Evolutionary conservation across 2,113 vertebrate genomes (phyloP).

Genomic region (Clarias batrachus): DNA sequence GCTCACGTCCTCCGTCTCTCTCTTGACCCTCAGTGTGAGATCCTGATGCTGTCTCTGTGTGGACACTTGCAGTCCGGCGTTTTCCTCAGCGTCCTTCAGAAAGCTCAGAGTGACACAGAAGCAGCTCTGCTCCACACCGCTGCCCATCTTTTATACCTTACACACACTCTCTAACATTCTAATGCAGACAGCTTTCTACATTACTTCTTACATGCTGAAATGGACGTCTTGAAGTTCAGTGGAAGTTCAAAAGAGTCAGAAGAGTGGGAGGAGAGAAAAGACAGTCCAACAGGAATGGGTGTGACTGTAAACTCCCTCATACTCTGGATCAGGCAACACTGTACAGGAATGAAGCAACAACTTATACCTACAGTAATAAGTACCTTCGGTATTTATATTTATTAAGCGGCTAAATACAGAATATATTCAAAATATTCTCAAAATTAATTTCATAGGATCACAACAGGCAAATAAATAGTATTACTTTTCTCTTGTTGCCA

Average conservation of each 20-base stretch:
- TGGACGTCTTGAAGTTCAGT: neutral
- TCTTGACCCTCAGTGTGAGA: constrained; percentile 51
- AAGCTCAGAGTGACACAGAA: constrained; percentile 45
- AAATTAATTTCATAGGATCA: neutral
- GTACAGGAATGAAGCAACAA: neutral
- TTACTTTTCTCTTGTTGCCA: neutral
- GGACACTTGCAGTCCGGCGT: constrained; percentile 34
- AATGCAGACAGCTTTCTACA: neutral
- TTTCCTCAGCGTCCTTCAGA: constrained; percentile 43
- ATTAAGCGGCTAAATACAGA: neutral
- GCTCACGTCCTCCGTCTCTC: constrained; percentile 24
- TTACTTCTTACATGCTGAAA: neutral
- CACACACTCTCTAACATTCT: neutral
- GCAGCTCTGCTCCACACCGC: constrained; percentile 28
- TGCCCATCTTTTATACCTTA: constrained; percentile 32
- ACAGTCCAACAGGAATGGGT: constrained; percentile 7
- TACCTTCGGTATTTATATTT: neutral
- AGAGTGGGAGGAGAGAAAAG: neutral
- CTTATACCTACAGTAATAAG: neutral
- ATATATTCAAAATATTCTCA: too few species aligned
- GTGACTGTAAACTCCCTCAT: neutral
- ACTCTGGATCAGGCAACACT: neutral
- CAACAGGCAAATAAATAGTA: neutral
- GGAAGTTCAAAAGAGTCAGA: neutral
- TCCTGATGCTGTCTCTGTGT: constrained; percentile 52